Evolutionary conservation across 2,113 vertebrate species (phyloP).

Genomic region (Numida meleagris): DNA sequence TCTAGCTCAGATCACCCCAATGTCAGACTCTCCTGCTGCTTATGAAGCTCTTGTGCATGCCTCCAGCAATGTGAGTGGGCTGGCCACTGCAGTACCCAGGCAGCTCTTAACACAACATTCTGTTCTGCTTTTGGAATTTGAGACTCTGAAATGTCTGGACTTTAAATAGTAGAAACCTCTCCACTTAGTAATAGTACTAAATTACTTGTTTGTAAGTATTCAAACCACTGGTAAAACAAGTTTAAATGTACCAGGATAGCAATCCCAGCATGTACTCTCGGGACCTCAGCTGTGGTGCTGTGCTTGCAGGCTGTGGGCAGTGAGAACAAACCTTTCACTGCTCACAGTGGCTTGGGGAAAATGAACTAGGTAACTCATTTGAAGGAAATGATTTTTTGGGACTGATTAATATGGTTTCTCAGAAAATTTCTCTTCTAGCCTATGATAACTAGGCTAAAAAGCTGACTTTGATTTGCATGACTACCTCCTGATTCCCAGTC

Average conservation of each 20-base stretch:
- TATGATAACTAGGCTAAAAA: background rate
- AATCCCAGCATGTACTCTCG: fast-evolving
- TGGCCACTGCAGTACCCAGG: background rate
- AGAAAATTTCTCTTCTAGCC: background rate
- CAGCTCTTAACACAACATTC: background rate
- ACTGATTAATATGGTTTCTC: background rate
- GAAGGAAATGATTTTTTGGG: background rate
- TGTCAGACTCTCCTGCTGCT: fast-evolving
- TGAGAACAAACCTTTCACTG: background rate
- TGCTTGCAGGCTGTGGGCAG: background rate
- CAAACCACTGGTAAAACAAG: background rate
- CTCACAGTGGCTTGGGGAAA: background rate
- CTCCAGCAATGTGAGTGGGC: no score
- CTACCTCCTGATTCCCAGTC: background rate
- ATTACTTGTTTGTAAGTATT: background rate
- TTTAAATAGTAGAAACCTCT: background rate
- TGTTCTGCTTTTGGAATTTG: background rate
- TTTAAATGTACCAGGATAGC: fast-evolving
- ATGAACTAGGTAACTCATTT: fast-evolving
- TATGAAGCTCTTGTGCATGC: background rate
- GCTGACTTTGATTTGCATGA: background rate
- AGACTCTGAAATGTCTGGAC: background rate
- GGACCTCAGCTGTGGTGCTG: background rate
- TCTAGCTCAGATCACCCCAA: fast-evolving
- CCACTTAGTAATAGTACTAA: background rate